Conservation (phyloP, 1,140 invertebrate genomes). For the Monochamus saltuarius region DNA sequence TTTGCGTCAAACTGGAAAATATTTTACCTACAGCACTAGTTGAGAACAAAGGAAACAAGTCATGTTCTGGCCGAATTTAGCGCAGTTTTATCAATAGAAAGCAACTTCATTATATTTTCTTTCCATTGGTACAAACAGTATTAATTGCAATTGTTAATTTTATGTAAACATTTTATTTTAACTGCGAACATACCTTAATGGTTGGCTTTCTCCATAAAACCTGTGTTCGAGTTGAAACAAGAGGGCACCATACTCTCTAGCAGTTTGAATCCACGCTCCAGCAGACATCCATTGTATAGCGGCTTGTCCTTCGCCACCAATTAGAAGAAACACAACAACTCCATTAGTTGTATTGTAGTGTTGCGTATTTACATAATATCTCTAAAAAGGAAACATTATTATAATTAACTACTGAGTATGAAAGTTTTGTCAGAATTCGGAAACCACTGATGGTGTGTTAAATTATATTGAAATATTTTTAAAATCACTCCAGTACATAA, state of each 20-base stretch:
- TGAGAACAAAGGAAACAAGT: no score
- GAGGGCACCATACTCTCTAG: slow-evolving; percentile 74
- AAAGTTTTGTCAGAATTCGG: no score
- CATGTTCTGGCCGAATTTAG: no score
- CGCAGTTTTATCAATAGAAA: no score
- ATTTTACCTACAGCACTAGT: no score
- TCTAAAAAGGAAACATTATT: slow-evolving; percentile 54
- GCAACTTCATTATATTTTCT: no score
- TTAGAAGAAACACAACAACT: slow-evolving; percentile 77
- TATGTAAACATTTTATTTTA: neutral
- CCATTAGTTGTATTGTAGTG: slow-evolving; percentile 63
- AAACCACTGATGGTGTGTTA: no score
- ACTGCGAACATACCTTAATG: slow-evolving; percentile 45
- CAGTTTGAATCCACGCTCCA: slow-evolving; percentile 85
- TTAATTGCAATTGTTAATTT: slow-evolving; percentile 1
- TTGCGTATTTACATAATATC: slow-evolving; percentile 77
- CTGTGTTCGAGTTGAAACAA: slow-evolving; percentile 88
- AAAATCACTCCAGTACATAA: no score
- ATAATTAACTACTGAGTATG: no score
- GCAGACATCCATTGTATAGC: slow-evolving; percentile 76
- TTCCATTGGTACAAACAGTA: no score
- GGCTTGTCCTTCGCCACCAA: slow-evolving; percentile 76
- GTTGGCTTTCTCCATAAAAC: slow-evolving; percentile 89
- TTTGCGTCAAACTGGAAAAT: neutral
- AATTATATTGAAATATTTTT: no score